These are phyloP conservation scores for Hyppa rectilinea DNA, from an alignment of 2,888 invertebrate genomes.

Conservation along the genomic window DNA sequence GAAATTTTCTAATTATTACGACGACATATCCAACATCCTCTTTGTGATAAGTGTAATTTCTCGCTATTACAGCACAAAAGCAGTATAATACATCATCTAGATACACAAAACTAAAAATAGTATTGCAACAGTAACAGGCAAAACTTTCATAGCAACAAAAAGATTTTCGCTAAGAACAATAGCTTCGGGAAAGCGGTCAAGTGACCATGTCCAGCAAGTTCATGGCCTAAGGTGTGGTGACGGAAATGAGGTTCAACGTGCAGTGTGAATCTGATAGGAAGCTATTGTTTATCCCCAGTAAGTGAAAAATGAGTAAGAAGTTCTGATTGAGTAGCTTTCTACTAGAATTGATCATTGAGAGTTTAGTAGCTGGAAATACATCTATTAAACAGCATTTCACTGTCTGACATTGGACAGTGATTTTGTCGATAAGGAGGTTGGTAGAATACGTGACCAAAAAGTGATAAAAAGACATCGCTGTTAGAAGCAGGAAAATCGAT, in stretches of 20 bases:
- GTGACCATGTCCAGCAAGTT: slow-evolving; percentile 62
- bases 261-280: slow-evolving; percentile 37
- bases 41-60: not conserved
- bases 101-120: not conserved
- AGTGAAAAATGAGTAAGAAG: slow-evolving; percentile 26
- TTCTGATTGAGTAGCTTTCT: slow-evolving; percentile 16
- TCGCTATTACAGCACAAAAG: too few species aligned
- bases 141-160: slow-evolving; percentile 2
- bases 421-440: not conserved
- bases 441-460: not conserved
- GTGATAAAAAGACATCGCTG: not conserved
- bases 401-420: not conserved
- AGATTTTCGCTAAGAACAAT: slow-evolving; percentile 60
- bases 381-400: not conserved
- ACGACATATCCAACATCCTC: too few species aligned
- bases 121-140: slow-evolving; percentile 2
- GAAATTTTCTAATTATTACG: not conserved
- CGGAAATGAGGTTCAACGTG: slow-evolving; percentile 56
- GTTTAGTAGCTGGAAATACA: not conserved
- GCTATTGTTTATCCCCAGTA: slow-evolving; percentile 46
- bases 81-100: not conserved
- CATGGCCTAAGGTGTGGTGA: slow-evolving; percentile 63
- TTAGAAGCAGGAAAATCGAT: slow-evolving; percentile 22
- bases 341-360: not conserved
- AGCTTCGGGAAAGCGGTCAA: slow-evolving; percentile 62